These are phyloP conservation scores for Malurus elegans DNA, from an alignment of 2,113 vertebrate genomes.

Conservation along the genomic window DNA sequence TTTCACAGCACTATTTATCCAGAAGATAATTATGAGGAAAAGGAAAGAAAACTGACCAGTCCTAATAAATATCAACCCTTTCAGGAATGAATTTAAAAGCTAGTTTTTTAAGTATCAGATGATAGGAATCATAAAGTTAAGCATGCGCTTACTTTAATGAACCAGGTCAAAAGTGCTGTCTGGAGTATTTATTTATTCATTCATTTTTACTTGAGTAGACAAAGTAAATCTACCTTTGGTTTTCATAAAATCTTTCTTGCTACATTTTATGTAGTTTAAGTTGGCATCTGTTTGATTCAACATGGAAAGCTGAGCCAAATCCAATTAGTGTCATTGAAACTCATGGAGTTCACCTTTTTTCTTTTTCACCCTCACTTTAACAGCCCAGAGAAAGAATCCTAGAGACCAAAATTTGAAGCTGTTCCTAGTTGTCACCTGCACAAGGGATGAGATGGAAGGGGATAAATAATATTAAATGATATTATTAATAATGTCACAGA, in stretches of 20 bases:
- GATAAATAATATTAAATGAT: neutral
- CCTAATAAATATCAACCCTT: conserved; percentile 13
- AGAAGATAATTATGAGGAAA: conserved; percentile 19
- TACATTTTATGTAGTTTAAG: conserved; percentile 37
- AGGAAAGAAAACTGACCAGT: conserved; percentile 18
- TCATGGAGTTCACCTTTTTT: neutral
- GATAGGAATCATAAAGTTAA: conserved; percentile 23
- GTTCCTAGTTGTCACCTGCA: neutral
- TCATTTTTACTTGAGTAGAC: conserved; percentile 64
- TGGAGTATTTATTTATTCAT: conserved; percentile 53
- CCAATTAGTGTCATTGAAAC: conserved; percentile 43
- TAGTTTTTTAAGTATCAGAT: conserved; percentile 30
- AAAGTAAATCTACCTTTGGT: conserved; percentile 48
- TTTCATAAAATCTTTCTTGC: conserved; percentile 44
- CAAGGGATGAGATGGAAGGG: neutral
- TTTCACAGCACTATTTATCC: conserved; percentile 4
- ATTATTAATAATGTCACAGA: neutral
- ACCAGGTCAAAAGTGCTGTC: conserved; percentile 20
- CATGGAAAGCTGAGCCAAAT: conserved; percentile 36
- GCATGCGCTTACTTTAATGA: neutral
- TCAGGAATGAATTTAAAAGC: conserved; percentile 14
- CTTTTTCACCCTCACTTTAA: neutral
- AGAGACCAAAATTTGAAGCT: neutral
- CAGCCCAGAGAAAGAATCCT: neutral
- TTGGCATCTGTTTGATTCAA: conserved; percentile 37